Base-by-base conservation (phyloP, 2,113 vertebrate genomes). In the Alouatta palliata region DNA sequence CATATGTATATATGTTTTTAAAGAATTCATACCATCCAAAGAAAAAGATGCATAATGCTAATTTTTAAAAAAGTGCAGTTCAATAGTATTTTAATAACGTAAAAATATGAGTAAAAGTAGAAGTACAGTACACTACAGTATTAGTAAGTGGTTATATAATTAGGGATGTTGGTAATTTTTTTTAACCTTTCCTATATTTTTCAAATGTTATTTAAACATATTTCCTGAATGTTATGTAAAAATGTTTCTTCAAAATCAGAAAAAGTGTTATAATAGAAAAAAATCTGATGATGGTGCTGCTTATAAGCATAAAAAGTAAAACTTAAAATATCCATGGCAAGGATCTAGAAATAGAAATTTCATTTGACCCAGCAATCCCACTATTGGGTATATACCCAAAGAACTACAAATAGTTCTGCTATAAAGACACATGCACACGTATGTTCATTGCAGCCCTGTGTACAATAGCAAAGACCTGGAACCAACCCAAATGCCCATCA, bases 21-120 rank as follows among this genome's bases (percentile, higher is more conserved):
- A 97, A 95, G 21, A 91, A 68, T 73, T 10, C 80, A 23, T 45
- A 80, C 43, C 23, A 96, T 40, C 35, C 90, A 92, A 77, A 12
- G 23, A 92, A 61, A 95, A 94, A 77, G 37, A 3, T 11, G 61
- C 71, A 54, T 66, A 90, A 79, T 56, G 49, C 77, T 71, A 96
- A 80, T 73, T 82, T 84, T 86, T 54, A 85, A 88, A 77, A 77
- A 2, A 80, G 8, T 8, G 70, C 12, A 90, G 25, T 71, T 94
- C 64, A 95, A 45, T 3, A 82, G 49, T 52, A 61, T 52, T 68
- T 93, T 52, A 92, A 61, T 79, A 49, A 82, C 43, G 21, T 89
- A 90, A 96, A 95, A 89, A 35, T 54, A 49, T 8, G 8, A 86
- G 49, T 45, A 75, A 91, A 76, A 68, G 25, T n/a, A 71, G 85